phyloP scores from a whole-genome alignment of 1,140 invertebrate species.

The Pseudachorutes palmiensis region DNA sequence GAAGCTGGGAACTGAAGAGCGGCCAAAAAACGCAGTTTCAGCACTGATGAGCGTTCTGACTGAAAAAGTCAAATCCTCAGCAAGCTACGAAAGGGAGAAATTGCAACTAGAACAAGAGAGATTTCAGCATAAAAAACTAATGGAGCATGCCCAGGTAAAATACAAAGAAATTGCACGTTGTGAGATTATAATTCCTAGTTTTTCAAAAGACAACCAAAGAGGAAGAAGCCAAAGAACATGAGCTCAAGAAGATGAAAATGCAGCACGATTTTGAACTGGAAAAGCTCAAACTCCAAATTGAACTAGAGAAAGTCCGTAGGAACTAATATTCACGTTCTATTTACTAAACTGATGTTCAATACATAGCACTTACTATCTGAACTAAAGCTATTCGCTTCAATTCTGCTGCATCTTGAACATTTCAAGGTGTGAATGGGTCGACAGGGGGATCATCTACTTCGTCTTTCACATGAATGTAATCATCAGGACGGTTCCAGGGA shows the following conservation, averaged over 20 bases:
- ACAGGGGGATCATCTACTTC: slow-evolving; percentile 1
- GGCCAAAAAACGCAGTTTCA: neutral
- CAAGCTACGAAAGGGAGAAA: neutral
- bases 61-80: neutral
- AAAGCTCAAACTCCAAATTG: neutral
- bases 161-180: too few relatives aligned
- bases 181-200: too few relatives aligned
- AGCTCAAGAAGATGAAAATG: neutral
- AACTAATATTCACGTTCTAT: neutral
- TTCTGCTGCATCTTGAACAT: neutral
- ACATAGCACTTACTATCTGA: neutral
- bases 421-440: neutral
- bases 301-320: neutral
- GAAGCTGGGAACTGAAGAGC: too few relatives aligned
- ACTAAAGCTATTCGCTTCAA: neutral
- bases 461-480: slow-evolving; percentile 14
- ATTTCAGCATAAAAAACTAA: neutral
- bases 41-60: neutral
- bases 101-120: neutral
- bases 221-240: neutral
- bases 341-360: too few relatives aligned
- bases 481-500: slow-evolving; percentile 11
- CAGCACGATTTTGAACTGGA: neutral
- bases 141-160: too few relatives aligned
- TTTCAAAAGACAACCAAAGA: neutral